Base-by-base conservation (phyloP, 2,113 vertebrate genomes). In the Crotalus viridis region DNA sequence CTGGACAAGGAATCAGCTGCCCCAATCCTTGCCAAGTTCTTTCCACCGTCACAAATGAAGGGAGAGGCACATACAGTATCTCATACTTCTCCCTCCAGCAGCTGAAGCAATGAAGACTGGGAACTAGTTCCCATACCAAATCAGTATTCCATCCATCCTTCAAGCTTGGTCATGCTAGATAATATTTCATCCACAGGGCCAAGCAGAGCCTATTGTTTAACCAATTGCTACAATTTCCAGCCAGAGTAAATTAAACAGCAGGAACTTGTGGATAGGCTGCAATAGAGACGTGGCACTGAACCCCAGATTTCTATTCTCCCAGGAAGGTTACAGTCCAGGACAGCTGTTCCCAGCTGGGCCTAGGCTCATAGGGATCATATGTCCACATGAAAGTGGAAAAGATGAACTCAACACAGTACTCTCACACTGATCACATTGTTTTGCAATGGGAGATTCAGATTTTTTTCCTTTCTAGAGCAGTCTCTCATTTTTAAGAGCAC, bases 201-300 rank as follows among this genome's bases (percentile, higher is more conserved):
- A 51, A 90, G 91, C 88, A 91, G 74, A 64, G 33, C 19, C 48
- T 5, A 55, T 94, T 94, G 86, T 51, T 51, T 64, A 87, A 91
- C 88, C 88, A 94, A 87, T 17, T n/a, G 28, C 88, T 87, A 33
- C 5, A 46, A 24, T 90, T 92, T 92, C 89, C 88, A 87, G 91
- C 39, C 74, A 56, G 9, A 56, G 57, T 86, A 89, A 69, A 94
- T 94, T 94, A 94, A 94, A 56, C 33, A 74, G 88, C 91, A 92
- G 59, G 91, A 86, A 92, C 57, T 89, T 90, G 88, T 43, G 26
- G 51, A 87, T 17, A 51, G 33, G 88, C 88, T 87, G 81, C 57
- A 39, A 88, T 9, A 56, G 88, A 69, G 88, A 51, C 22, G 19
- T 85, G 92, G 51, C n/a, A 57, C 33, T 74, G 85, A 88, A 85